Evolutionary conservation across 2,888 invertebrate species (phyloP).

Genomic region (Campoplex capitator): DNA sequence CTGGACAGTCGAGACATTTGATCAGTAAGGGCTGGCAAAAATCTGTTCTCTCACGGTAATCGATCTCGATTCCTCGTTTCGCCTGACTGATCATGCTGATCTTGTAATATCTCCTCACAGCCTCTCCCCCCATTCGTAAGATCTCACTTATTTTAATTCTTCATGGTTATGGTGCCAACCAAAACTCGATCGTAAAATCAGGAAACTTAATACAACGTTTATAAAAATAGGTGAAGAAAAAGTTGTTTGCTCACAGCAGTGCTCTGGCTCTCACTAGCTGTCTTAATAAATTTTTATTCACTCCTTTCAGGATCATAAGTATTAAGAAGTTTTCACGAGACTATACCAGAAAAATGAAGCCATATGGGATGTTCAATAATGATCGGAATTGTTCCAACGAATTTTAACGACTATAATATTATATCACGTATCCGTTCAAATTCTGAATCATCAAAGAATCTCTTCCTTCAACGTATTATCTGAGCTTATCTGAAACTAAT

Average conservation of each 20-base stretch:
- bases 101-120: slow-evolving; percentile 35
- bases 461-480: background rate
- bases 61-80: slow-evolving; percentile 60
- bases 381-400: background rate
- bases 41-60: slow-evolving; percentile 64
- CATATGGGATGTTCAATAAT: background rate
- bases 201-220: slow-evolving; percentile 24
- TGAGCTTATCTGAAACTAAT: background rate
- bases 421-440: background rate
- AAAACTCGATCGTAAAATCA: slow-evolving; percentile 20
- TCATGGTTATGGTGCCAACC: background rate
- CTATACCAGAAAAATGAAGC: background rate
- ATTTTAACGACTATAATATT: background rate
- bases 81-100: slow-evolving; percentile 23
- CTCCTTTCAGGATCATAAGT: background rate
- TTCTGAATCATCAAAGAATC: background rate
- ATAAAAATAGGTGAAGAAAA: slow-evolving; percentile 4
- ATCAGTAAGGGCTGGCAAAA: slow-evolving; percentile 47
- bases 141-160: slow-evolving; percentile 18
- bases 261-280: background rate
- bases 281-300: slow-evolving; percentile 18
- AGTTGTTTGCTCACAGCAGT: background rate
- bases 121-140: background rate
- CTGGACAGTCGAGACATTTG: slow-evolving; percentile 45
- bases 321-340: background rate